Conservation (phyloP, 2,888 invertebrate species). For the Thereva nobilitata region DNA sequence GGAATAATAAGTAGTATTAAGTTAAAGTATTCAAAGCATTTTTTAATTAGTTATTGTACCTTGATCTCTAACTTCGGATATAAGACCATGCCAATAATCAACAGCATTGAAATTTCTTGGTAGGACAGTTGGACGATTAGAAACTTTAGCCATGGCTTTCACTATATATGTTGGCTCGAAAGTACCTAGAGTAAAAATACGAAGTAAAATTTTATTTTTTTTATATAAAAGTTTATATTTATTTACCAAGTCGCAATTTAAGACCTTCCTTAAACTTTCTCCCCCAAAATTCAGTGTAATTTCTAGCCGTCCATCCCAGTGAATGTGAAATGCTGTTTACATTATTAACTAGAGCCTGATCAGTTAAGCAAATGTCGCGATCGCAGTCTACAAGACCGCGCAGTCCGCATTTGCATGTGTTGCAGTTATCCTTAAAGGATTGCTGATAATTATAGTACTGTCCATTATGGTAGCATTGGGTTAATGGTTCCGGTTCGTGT, state of each 20-base stretch:
- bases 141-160: constrained; percentile 54
- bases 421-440: constrained; percentile 68
- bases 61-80: constrained; percentile 73
- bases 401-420: constrained; percentile 67
- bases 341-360: constrained; percentile 67
- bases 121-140: constrained; percentile 56
- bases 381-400: constrained; percentile 64
- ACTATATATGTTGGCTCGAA: constrained; percentile 55
- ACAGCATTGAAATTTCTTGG: constrained; percentile 79
- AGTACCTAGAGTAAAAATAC: constrained; percentile 46
- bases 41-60: constrained; percentile 60
- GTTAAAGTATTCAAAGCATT: constrained; percentile 4
- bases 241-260: constrained; percentile 70
- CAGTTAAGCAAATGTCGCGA: constrained; percentile 74
- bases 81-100: constrained; percentile 72
- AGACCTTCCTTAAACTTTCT: constrained; percentile 81
- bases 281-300: constrained; percentile 84
- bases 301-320: constrained; percentile 77
- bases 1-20: neutral
- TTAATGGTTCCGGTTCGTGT: constrained; percentile 53
- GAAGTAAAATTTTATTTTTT: neutral
- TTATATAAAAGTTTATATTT: neutral
- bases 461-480: constrained; percentile 53
- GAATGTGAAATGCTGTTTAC: constrained; percentile 64
- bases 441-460: constrained; percentile 61